phyloP scores from a whole-genome alignment of 2,797 vertebrate genomes.

The Leucoraja ocellata region DNA sequence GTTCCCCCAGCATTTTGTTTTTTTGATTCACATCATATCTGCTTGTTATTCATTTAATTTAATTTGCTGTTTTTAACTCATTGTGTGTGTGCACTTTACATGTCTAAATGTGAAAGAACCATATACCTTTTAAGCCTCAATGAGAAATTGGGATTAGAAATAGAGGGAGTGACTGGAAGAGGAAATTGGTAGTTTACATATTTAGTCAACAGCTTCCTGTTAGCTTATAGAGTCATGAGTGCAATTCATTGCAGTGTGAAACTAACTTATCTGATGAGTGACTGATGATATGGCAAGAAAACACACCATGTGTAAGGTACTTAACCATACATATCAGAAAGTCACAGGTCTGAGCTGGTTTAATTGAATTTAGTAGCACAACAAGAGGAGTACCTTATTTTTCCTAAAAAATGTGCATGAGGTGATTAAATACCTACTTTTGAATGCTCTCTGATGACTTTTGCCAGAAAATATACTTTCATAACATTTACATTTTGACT shows the following conservation, averaged over 20 bases:
- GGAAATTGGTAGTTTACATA: neutral
- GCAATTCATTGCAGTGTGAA: neutral
- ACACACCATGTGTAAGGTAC: neutral
- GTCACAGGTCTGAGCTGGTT: neutral
- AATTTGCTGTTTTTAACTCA: neutral
- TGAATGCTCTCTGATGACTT: neutral
- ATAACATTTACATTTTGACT: neutral
- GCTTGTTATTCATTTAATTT: neutral
- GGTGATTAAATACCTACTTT: neutral
- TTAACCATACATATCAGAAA: conserved; percentile 14
- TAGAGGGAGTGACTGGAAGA: neutral
- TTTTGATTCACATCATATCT: neutral
- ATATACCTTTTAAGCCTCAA: neutral
- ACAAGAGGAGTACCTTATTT: neutral
- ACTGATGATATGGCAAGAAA: neutral
- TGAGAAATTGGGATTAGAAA: neutral
- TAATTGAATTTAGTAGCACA: neutral
- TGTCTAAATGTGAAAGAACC: neutral
- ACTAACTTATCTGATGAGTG: neutral
- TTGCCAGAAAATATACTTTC: neutral
- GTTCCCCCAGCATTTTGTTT: too few species aligned
- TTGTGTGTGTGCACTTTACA: neutral
- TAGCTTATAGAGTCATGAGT: neutral
- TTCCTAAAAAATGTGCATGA: neutral
- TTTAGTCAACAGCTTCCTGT: neutral